A percentile compares a stretch with the other conserved stretches of the same genome.
These are phyloP conservation scores for Prorops nasuta DNA, from an alignment of 1,140 invertebrate genomes.

Conservation along the genomic window DNA sequence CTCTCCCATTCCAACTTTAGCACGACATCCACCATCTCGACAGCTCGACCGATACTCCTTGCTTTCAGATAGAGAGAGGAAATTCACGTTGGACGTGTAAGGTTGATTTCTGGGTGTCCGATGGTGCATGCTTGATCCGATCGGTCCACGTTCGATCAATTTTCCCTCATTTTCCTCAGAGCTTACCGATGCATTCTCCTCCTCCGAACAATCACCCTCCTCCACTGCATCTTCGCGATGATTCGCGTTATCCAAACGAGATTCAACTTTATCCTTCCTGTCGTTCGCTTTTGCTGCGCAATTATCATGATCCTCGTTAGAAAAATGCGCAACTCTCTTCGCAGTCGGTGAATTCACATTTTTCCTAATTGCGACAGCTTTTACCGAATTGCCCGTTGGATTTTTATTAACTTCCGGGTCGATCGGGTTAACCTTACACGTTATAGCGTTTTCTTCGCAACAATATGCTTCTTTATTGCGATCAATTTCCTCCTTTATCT, in stretches of 20 bases:
- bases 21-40: conserved; percentile 4
- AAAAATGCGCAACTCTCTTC: too few relatives aligned
- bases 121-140: conserved; percentile 17
- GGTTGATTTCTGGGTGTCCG: conserved; percentile 11
- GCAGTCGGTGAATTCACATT: too few relatives aligned
- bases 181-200: background rate
- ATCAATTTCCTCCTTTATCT: too few relatives aligned
- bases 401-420: too few relatives aligned
- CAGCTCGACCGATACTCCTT: background rate
- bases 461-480: too few relatives aligned
- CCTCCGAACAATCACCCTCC: background rate
- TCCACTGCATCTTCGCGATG: too few relatives aligned
- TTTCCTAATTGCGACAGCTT: too few relatives aligned
- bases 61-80: conserved; percentile 1
- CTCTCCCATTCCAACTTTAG: background rate
- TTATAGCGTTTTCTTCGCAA: too few relatives aligned
- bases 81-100: conserved; percentile 11
- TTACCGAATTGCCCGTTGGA: too few relatives aligned
- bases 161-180: conserved; percentile 21
- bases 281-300: background rate
- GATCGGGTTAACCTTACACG: too few relatives aligned
- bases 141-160: conserved; percentile 30
- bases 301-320: conserved; percentile 6
- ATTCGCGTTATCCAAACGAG: too few relatives aligned
- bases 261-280: background rate